Evolutionary conservation across 2,113 vertebrate species (phyloP).

Genomic region (Dicentrarchus labrax): DNA sequence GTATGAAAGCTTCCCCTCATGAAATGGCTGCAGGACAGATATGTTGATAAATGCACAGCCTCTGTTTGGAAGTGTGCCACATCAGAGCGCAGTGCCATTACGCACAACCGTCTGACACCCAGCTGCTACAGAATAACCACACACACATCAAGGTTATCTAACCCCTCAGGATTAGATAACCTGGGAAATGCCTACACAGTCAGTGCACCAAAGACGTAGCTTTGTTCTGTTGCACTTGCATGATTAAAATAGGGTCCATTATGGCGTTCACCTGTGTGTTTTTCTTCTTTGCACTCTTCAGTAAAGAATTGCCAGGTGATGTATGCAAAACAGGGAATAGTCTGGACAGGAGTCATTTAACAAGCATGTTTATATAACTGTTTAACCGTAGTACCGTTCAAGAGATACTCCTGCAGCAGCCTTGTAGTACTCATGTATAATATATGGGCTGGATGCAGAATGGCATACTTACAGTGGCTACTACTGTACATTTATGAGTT

Average conservation of each 20-base stretch:
- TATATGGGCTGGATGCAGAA: conserved; percentile 15
- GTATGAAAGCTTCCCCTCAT: too few species aligned
- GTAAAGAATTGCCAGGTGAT: background rate
- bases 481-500: conserved; percentile 40
- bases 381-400: background rate
- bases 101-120: background rate
- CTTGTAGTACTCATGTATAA: conserved; percentile 27
- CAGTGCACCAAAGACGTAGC: fast-evolving
- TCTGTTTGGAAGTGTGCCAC: background rate
- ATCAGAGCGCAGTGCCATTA: background rate
- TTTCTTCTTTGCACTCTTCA: background rate
- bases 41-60: background rate
- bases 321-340: background rate
- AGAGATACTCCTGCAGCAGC: background rate
- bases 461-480: conserved; percentile 8
- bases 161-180: too few species aligned
- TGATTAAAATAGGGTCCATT: background rate
- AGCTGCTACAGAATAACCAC: too few species aligned
- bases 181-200: background rate
- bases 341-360: background rate
- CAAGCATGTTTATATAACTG: conserved; percentile 8
- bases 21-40: too few species aligned
- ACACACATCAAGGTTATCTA: too few species aligned
- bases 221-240: background rate
- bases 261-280: background rate